Evolutionary conservation across 2,113 vertebrate genomes (phyloP), one percentile per base, ranked within the genome.

Genomic region (Delphinapterus leucas): DNA sequence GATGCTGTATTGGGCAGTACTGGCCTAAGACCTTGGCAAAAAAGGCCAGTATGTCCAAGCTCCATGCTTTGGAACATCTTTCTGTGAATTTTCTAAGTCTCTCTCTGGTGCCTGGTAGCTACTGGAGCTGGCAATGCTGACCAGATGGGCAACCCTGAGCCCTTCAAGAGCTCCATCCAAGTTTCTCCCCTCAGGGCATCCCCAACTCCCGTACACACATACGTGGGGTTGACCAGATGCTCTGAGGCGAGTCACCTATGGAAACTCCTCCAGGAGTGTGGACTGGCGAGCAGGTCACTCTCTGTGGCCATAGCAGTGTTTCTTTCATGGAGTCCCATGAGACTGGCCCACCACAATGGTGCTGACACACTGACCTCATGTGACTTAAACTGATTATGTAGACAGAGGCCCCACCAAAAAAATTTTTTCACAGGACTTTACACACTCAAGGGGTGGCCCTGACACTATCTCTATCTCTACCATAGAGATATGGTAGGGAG

Each of bases 1-100:
- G n/a, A 41, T 4, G 82, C 86, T 70, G 0, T 1, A 5, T 0
- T 23, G 31, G n/a, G 2, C 21, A 15, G 31, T n/a, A 18, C 41
- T 74, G 28, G 81, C 38, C 90, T 90, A 7, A 77, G 87, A 38
- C 25, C 26, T 23, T 13, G 20, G 23, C 2, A 15, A 25, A 67
- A 41, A 9, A 21, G 3, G 4, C 47, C 28, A 25, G 8, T 3
- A 33, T 17, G 15, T 13, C 44, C 63, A 63, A 28, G 14, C 63
- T 15, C 33, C 5, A 1, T 10, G 41, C n/a, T 83, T 15, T 36
- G 49, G 28, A 49, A 31, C 11, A 31, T 7, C 15, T 65, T 61
- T 38, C 36, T 84, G 26, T 15, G 25, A 76, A 58, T 49, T 36
- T 84, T 60, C 8, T 21, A 14, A 20, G 18, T 58, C 60, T 65